Evolutionary conservation across 2,888 invertebrate genomes (phyloP).

Genomic region (Drosophila ezoana): DNA sequence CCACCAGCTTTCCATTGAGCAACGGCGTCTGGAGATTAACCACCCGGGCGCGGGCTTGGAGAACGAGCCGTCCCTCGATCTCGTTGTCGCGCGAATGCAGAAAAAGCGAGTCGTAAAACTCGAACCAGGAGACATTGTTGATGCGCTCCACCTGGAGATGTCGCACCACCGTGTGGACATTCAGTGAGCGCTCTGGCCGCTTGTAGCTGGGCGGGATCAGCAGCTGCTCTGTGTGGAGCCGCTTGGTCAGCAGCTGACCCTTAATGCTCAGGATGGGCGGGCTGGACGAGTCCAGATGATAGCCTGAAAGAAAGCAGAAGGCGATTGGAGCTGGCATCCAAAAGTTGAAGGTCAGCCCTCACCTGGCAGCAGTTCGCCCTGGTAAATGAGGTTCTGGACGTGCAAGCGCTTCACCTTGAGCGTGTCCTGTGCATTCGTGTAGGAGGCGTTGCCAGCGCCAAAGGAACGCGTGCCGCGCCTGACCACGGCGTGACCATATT

Average conservation of each 20-base stretch:
- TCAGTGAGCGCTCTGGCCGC: slow-evolving; percentile 6
- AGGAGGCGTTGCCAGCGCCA: slow-evolving; percentile 39
- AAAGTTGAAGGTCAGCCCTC: background rate
- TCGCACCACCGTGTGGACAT: slow-evolving; percentile 28
- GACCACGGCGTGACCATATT: slow-evolving; percentile 4
- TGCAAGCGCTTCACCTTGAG: slow-evolving; percentile 64
- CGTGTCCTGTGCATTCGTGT: slow-evolving; percentile 6
- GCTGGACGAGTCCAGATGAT: slow-evolving; percentile 48
- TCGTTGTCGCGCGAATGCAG: slow-evolving; percentile 73
- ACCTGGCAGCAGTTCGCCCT: slow-evolving; percentile 75
- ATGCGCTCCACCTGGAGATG: slow-evolving; percentile 67
- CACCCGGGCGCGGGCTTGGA: slow-evolving; percentile 68
- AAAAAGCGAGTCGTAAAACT: slow-evolving; percentile 75
- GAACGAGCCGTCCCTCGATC: slow-evolving; percentile 72
- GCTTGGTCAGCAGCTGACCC: slow-evolving; percentile 55
- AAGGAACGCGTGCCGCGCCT: slow-evolving; percentile 56
- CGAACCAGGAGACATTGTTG: slow-evolving; percentile 74
- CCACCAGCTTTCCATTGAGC: slow-evolving; percentile 74
- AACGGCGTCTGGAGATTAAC: slow-evolving; percentile 52
- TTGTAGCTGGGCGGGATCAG: slow-evolving; percentile 47
- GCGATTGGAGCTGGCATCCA: background rate
- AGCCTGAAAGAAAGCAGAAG: slow-evolving; percentile 43
- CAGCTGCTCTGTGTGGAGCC: slow-evolving; percentile 62
- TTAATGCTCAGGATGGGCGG: slow-evolving; percentile 57
- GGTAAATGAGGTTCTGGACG: slow-evolving; percentile 77